Percentiles rank a stretch among this genome's conserved stretches.
These are phyloP conservation scores for Lutraria rhynchaena DNA, from an alignment of 1,140 invertebrate genomes.

Conservation along the genomic window DNA sequence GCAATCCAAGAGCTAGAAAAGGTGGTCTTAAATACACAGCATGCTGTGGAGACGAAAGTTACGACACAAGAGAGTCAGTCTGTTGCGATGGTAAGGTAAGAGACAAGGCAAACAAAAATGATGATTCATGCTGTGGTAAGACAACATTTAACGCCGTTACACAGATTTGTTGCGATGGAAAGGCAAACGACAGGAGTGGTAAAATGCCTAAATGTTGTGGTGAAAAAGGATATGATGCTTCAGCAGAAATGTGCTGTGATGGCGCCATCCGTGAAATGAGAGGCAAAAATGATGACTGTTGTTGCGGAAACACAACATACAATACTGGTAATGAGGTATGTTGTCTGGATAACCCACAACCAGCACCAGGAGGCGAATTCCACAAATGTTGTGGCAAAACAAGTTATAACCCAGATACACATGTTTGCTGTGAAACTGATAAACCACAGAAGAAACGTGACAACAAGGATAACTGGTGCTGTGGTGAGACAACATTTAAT, in stretches of 20 bases:
- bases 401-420: slow-evolving; percentile 50
- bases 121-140: slow-evolving; percentile 54
- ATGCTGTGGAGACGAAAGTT: slow-evolving; percentile 52
- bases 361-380: slow-evolving; percentile 31
- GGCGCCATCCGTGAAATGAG: slow-evolving; percentile 25
- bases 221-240: slow-evolving; percentile 38
- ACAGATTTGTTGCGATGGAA: slow-evolving; percentile 45
- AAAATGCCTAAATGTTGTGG: slow-evolving; percentile 51
- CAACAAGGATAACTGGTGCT: slow-evolving; percentile 55
- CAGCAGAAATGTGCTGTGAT: slow-evolving; percentile 50
- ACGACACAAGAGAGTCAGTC: slow-evolving; percentile 29
- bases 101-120: slow-evolving; percentile 30
- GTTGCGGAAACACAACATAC: slow-evolving; percentile 55
- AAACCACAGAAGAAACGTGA: slow-evolving; percentile 43
- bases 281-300: slow-evolving; percentile 44
- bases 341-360: slow-evolving; percentile 53
- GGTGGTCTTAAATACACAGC: slow-evolving; percentile 47
- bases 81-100: slow-evolving; percentile 39
- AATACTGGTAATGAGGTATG: slow-evolving; percentile 42
- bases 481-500: slow-evolving; percentile 54
- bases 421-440: slow-evolving; percentile 48
- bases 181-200: slow-evolving; percentile 12
- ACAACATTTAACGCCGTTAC: slow-evolving; percentile 39
- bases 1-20: slow-evolving; percentile 34
- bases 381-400: slow-evolving; percentile 41